Evolutionary conservation across 2,797 vertebrate species (phyloP), one percentile per base, ranked within the genome.

Genomic region (Luscinia megarhynchos): DNA sequence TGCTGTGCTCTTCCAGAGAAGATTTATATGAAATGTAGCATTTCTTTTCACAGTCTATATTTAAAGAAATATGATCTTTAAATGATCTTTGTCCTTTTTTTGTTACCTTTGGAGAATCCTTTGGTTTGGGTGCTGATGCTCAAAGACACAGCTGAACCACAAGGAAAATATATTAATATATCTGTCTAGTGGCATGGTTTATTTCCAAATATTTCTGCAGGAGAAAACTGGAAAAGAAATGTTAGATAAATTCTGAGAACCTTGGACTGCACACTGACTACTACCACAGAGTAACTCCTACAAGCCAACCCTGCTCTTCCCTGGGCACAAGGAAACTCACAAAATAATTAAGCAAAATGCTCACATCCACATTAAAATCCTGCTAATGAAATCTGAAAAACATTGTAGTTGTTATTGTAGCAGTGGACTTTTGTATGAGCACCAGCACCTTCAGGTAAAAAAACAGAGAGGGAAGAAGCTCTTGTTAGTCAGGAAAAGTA

Each of bases 161-260:
- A 1, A 7, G 46, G 36, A 64, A 68, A 80, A 29, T 11, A 29
- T 11, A n/a, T 2, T 0, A 11, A 8, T 21, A 26, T 5, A 17
- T 51, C 21, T 38, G 2, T 46, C 9, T 5, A 32, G 45, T 55
- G 27, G 6, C 11, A 59, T 18, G 18, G 20, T 12, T 61, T 15
- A 43, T 77, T 69, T 74, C 62, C 13, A 64, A n/a, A 12, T 48
- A 69, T 6, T 12, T 27, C 10, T 46, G 2, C 24, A 46, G 16
- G 23, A 53, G 34, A 78, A 74, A 61, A 62, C 1, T 57, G 17
- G 32, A 51, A 45, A 66, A 48, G 2, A 38, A 54, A 51, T 23
- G 2, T 32, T n/a, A 46, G 30, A 10, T 45, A 46, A 46, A 46
- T 40, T 63, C 40, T 63, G 29, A 22, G 6, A 32, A 70, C 27